Percentiles rank a stretch among this genome's conserved stretches.
Conservation (phyloP, 2,113 vertebrate species). For the Bujurquina vittata region DNA sequence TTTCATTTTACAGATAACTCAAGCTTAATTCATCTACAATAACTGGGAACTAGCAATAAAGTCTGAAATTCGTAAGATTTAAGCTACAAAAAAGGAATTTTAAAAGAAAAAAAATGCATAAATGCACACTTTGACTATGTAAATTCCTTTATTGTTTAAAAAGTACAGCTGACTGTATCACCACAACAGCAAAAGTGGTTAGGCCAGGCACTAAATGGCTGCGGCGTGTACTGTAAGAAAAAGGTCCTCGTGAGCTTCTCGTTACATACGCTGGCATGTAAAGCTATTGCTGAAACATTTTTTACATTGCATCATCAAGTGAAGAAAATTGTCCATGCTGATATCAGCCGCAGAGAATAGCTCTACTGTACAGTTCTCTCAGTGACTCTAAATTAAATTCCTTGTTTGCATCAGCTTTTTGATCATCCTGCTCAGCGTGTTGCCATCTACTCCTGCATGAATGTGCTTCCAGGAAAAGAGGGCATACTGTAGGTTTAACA, state of each 20-base stretch:
- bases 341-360: slow-evolving; percentile 38
- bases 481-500: slow-evolving; percentile 13
- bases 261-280: not conserved
- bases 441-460: slow-evolving; percentile 10
- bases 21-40: not conserved
- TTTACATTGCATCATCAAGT: slow-evolving; percentile 57
- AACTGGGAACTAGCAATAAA: not conserved
- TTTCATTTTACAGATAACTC: not conserved
- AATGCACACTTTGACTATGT: not conserved
- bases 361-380: slow-evolving; percentile 50
- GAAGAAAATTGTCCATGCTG: slow-evolving; percentile 39
- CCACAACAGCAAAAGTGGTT: not conserved
- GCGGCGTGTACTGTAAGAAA: not conserved
- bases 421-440: slow-evolving; percentile 48
- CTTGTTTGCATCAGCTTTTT: slow-evolving; percentile 64
- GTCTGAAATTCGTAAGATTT: not conserved
- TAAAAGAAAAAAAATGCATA: not conserved
- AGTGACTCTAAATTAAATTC: slow-evolving; percentile 25
- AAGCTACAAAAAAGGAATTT: not conserved
- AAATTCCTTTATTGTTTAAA: not conserved
- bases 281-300: slow-evolving; percentile 55
- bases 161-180: not conserved
- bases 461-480: slow-evolving; percentile 23
- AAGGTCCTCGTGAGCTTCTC: not conserved
- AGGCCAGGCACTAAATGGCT: not conserved